phyloP scores from a whole-genome alignment of 2,888 invertebrate genomes.

The Penaeus monodon region DNA sequence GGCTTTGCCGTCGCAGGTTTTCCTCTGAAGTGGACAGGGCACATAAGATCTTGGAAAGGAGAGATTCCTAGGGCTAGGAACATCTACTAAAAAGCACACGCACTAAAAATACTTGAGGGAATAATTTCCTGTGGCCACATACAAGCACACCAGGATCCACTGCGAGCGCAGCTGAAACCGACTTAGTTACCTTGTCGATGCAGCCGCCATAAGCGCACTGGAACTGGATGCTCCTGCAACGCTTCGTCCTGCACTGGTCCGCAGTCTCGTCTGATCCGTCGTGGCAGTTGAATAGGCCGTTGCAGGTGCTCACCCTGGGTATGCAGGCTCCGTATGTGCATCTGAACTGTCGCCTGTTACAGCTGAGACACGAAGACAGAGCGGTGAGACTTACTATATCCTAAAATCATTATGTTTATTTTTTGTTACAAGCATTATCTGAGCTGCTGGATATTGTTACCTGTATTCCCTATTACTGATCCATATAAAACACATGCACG shows the following conservation, averaged over 20 bases:
- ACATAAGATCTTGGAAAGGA: neutral
- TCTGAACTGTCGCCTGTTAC: slow-evolving; percentile 5
- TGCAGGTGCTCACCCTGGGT: slow-evolving; percentile 22
- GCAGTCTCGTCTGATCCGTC: slow-evolving; percentile 40
- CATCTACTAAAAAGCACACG: neutral
- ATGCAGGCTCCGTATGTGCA: slow-evolving; percentile 46
- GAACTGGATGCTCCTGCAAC: slow-evolving; percentile 20
- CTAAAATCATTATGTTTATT: neutral
- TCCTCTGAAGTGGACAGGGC: neutral
- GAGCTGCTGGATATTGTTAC: too few species aligned
- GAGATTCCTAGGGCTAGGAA: neutral
- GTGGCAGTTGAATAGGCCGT: slow-evolving; percentile 20
- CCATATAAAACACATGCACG: neutral
- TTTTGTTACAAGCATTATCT: too few species aligned
- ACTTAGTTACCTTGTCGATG: neutral
- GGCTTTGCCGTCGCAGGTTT: slow-evolving; percentile 20
- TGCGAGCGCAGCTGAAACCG: neutral
- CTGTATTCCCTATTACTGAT: neutral
- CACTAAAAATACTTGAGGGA: neutral
- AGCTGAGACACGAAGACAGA: neutral
- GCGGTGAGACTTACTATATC: neutral
- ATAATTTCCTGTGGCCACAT: slow-evolving; percentile 2
- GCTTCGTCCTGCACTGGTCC: slow-evolving; percentile 10
- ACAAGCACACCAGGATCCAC: neutral
- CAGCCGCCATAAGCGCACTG: slow-evolving; percentile 37